Evolutionary conservation across 2,113 vertebrate species (phyloP).

Genomic region (Tragelaphus imberbis): DNA sequence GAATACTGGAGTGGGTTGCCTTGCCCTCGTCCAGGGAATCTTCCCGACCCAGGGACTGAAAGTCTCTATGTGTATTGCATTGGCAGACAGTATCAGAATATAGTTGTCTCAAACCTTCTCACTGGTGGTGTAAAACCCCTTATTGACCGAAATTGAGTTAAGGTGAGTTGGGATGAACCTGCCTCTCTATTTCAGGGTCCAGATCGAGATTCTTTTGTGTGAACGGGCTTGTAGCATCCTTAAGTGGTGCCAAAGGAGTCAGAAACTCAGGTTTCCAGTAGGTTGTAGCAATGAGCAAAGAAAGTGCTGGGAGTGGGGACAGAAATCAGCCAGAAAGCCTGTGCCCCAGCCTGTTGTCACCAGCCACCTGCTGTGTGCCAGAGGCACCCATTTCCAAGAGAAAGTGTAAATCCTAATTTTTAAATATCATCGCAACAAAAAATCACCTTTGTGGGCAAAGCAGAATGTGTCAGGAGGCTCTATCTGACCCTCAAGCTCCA

Average conservation of each 20-base stretch:
- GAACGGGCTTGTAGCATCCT: background rate
- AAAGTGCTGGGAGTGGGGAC: background rate
- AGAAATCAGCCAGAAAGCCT: background rate
- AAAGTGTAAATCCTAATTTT: conserved; percentile 16
- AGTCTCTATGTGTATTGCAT: background rate
- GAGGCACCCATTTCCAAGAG: background rate
- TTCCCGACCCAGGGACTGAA: background rate
- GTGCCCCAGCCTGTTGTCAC: background rate
- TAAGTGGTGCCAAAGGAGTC: background rate
- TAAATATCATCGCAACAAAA: background rate
- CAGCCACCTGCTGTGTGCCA: background rate
- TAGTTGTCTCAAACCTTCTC: background rate
- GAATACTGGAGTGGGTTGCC: background rate
- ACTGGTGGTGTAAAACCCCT: background rate
- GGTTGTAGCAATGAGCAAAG: background rate
- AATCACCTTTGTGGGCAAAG: background rate
- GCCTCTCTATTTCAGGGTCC: background rate
- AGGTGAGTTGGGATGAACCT: background rate
- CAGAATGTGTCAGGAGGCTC: background rate
- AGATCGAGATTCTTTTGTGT: background rate
- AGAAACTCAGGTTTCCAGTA: background rate
- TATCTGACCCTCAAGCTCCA: background rate
- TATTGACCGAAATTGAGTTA: background rate
- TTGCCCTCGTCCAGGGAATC: background rate
- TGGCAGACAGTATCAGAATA: background rate